phyloP scores from a whole-genome alignment of 2,113 vertebrate species.

The Rattus norvegicus region DNA sequence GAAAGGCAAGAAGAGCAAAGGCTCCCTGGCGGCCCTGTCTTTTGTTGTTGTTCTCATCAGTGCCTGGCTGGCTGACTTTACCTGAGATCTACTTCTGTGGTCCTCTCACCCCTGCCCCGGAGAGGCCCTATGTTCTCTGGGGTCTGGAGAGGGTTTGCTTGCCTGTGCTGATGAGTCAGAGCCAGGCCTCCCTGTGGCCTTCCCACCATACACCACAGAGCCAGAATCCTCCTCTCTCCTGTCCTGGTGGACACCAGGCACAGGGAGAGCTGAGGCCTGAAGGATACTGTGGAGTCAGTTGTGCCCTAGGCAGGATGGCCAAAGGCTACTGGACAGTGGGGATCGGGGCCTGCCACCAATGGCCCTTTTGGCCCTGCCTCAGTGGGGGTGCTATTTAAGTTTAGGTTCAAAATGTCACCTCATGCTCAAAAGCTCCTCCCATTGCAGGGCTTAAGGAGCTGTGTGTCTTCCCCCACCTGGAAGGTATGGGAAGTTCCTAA shows the following conservation, averaged over 20 bases:
- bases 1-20: not conserved
- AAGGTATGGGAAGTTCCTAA: not conserved
- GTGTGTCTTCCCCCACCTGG: not conserved
- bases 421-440: too few relatives aligned
- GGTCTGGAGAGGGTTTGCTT: not conserved
- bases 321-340: not conserved
- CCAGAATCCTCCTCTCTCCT: not conserved
- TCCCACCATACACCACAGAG: not conserved
- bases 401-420: too few relatives aligned
- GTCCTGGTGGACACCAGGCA: too few relatives aligned
- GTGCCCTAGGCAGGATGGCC: not conserved
- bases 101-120: not conserved
- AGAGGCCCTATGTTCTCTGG: not conserved
- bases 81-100: not conserved
- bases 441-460: not conserved
- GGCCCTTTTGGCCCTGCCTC: not conserved
- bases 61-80: too few relatives aligned
- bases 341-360: not conserved
- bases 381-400: not conserved
- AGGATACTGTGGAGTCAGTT: not conserved
- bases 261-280: accelerated
- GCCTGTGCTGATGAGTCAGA: not conserved
- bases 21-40: not conserved
- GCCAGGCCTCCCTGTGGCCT: not conserved
- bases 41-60: not conserved